Percentiles rank a stretch among this genome's conserved stretches.
Evolutionary conservation across 2,888 invertebrate species (phyloP).

Genomic region (Piscicola geometra): DNA sequence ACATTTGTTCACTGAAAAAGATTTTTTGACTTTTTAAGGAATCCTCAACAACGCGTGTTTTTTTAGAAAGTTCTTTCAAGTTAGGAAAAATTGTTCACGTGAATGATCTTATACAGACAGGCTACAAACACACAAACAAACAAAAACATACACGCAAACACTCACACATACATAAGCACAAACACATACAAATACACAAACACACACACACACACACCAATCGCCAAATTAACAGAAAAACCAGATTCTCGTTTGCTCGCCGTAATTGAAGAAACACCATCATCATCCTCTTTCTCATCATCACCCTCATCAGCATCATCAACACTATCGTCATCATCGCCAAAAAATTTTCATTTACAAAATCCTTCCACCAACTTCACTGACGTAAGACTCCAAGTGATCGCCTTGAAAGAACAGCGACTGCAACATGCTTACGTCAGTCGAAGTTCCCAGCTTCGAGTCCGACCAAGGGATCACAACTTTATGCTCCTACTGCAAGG

Average conservation of each 20-base stretch:
- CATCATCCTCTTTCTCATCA: neutral
- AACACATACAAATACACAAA: neutral
- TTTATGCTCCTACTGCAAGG: neutral
- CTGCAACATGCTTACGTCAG: slow-evolving; percentile 3
- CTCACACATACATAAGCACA: neutral
- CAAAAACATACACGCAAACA: neutral
- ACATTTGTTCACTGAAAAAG: too few species aligned
- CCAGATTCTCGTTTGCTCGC: slow-evolving; percentile 6
- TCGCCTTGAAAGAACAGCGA: neutral
- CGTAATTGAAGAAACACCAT: neutral
- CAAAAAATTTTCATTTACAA: too few species aligned
- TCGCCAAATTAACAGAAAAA: neutral
- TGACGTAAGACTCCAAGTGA: neutral
- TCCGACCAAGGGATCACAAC: neutral
- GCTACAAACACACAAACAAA: neutral
- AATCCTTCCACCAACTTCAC: neutral
- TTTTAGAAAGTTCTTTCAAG: too few species aligned
- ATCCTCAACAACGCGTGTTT: too few species aligned
- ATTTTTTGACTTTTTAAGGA: too few species aligned
- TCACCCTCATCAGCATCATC: neutral
- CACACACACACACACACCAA: too few species aligned
- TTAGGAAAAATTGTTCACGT: too few species aligned
- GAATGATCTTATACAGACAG: too few species aligned
- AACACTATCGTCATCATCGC: too few species aligned
- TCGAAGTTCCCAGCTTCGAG: neutral